A percentile compares a stretch with the other conserved stretches of the same genome.
Evolutionary conservation across 2,797 vertebrate species (phyloP).

Genomic region (Gallinago stenura): DNA sequence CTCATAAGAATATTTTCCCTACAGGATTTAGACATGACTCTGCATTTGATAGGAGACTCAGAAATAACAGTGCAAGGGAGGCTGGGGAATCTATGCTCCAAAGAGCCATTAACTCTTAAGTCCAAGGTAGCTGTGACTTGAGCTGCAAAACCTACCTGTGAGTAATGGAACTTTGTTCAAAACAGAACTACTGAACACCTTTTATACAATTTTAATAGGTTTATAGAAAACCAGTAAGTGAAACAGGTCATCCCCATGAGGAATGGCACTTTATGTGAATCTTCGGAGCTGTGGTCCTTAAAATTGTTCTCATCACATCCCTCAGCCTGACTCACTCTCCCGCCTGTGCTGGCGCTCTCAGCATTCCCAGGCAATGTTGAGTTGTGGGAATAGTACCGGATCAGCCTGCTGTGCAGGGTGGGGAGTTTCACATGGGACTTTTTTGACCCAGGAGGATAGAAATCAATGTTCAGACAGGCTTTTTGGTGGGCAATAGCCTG

Average conservation of each 20-base stretch:
- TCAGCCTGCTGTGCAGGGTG: neutral
- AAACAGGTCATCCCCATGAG: neutral
- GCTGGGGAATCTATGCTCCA: neutral
- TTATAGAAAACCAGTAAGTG: neutral
- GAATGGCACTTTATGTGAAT: neutral
- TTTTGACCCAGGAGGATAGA: neutral
- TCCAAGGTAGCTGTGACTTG: neutral
- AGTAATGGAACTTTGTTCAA: neutral
- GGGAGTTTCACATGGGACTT: neutral
- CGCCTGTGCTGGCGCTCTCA: neutral
- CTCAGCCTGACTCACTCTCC: neutral
- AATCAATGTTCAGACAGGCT: neutral
- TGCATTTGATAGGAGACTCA: constrained; percentile 2
- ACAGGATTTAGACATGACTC: neutral
- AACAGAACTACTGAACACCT: neutral
- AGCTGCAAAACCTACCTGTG: neutral
- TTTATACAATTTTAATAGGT: neutral
- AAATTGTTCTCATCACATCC: neutral
- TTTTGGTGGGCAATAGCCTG: neutral
- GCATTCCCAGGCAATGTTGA: neutral
- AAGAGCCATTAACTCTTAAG: neutral
- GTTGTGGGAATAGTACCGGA: neutral
- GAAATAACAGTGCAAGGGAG: neutral
- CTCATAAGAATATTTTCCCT: neutral
- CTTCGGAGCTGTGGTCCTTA: neutral